Evolutionary conservation across 2,888 invertebrate species (phyloP).

Genomic region (Hydrotaea diabolus): DNA sequence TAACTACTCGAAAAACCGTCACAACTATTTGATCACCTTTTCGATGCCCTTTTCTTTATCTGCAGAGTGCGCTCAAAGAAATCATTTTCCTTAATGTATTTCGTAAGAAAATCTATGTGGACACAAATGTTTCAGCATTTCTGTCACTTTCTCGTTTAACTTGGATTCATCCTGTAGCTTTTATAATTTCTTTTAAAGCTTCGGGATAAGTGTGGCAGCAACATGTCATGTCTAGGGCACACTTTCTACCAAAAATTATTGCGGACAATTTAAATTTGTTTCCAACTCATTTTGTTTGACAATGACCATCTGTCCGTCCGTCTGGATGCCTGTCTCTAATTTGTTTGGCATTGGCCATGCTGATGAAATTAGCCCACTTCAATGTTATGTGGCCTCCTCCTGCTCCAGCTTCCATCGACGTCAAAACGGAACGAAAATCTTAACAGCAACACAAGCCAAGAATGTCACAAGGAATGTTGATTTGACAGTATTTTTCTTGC

Average conservation of each 20-base stretch:
- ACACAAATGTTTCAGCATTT: too few relatives aligned
- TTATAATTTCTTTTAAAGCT: too few relatives aligned
- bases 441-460: background rate
- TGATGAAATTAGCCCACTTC: slow-evolving; percentile 16
- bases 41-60: too few relatives aligned
- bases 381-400: background rate
- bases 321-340: slow-evolving; percentile 2
- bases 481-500: slow-evolving; percentile 17
- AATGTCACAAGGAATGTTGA: slow-evolving; percentile 39
- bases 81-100: too few relatives aligned
- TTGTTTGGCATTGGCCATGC: background rate
- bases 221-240: too few relatives aligned
- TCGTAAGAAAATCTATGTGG: too few relatives aligned
- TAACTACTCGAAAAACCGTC: too few relatives aligned
- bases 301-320: slow-evolving; percentile 28
- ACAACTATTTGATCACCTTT: too few relatives aligned
- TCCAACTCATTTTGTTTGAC: background rate
- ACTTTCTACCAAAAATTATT: slow-evolving; percentile 23
- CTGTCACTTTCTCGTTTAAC: too few relatives aligned
- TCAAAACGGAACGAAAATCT: background rate
- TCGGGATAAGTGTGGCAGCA: too few relatives aligned
- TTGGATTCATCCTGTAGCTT: too few relatives aligned
- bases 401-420: background rate
- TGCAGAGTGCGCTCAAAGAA: too few relatives aligned
- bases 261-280: slow-evolving; percentile 18